A percentile compares a stretch with the other conserved stretches of the same genome.
Evolutionary conservation across 2,797 vertebrate species (phyloP).

Genomic region (Peromyscus attwateri): DNA sequence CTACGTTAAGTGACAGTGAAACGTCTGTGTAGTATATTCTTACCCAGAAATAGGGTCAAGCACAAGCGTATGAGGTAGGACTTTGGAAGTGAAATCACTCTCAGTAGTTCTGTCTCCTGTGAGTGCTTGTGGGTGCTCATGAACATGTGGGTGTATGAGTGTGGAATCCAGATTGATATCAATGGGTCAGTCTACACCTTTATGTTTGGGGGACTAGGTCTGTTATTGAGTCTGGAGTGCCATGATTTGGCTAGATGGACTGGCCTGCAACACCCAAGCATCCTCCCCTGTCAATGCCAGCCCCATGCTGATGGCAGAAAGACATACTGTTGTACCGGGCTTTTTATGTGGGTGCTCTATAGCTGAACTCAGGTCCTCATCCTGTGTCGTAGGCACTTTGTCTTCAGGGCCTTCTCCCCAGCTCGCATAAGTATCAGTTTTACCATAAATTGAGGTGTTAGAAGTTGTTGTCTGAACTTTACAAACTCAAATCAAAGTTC

Average conservation of each 20-base stretch:
- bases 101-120: not conserved
- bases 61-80: not conserved
- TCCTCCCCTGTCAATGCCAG: no score
- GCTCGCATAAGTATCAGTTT: not conserved
- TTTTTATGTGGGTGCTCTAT: not conserved
- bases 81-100: not conserved
- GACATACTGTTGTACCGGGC: accelerated
- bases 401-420: no score
- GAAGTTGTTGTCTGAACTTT: not conserved
- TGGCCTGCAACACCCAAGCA: accelerated
- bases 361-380: not conserved
- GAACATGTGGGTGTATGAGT: not conserved
- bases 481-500: not conserved
- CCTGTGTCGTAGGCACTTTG: not conserved
- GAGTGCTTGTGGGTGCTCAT: not conserved
- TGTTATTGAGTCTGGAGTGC: not conserved
- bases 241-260: not conserved
- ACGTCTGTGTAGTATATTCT: not conserved
- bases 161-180: not conserved
- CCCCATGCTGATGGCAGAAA: not conserved
- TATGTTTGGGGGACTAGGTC: not conserved
- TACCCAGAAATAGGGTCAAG: not conserved
- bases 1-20: not conserved
- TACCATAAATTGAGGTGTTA: not conserved
- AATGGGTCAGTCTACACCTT: not conserved